Conservation (phyloP, 2,797 vertebrate genomes). For the Anguilla anguilla region DNA sequence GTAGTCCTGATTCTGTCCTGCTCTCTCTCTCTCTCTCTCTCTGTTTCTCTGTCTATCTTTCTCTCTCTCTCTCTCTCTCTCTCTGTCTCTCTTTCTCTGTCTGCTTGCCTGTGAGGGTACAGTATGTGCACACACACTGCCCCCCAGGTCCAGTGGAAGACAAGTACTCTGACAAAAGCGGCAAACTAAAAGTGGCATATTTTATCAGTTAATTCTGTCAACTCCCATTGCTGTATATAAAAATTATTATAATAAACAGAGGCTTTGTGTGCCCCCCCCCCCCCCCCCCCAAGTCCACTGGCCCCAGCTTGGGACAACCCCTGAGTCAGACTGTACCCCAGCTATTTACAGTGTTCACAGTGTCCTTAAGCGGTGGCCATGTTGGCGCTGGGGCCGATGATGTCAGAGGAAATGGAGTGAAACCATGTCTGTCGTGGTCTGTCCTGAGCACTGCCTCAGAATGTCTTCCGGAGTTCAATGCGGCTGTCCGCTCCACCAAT, state of each 20-base stretch:
- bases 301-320: no score
- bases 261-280: no score
- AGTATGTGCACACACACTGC: neutral
- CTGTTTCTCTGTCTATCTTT: constrained; percentile 41
- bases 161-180: neutral
- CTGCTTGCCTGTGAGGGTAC: neutral
- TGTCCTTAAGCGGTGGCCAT: neutral
- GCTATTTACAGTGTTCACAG: neutral
- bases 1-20: constrained; percentile 4
- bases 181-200: neutral
- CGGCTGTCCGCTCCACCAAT: neutral
- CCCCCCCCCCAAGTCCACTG: no score
- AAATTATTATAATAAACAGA: neutral
- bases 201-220: neutral
- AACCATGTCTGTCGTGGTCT: neutral
- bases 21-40: constrained; percentile 24
- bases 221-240: neutral
- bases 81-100: no score
- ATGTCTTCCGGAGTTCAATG: neutral
- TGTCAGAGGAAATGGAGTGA: constrained; percentile 12
- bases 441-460: neutral
- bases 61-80: constrained; percentile 28
- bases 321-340: neutral
- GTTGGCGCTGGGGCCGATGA: neutral
- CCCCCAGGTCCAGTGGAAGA: neutral